Conservation (phyloP, 1,140 invertebrate genomes). For the Chironomus tepperi region DNA sequence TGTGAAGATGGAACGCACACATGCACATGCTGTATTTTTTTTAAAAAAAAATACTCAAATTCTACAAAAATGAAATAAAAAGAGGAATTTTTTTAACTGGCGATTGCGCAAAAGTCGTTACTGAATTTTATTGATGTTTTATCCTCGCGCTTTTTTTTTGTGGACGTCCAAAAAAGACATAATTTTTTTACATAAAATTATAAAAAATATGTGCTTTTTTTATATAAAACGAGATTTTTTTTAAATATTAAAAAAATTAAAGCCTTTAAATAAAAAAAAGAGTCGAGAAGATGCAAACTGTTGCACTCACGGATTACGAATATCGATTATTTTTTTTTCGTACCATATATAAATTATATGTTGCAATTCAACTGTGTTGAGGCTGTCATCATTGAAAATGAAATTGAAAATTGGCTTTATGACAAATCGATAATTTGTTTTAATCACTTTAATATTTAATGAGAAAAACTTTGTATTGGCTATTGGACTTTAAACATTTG, state of each 20-base stretch:
- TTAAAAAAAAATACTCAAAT: too few relatives aligned
- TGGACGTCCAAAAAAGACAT: neutral
- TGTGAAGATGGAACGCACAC: neutral
- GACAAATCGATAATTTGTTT: conserved; percentile 14
- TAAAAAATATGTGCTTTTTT: neutral
- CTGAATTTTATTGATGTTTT: neutral
- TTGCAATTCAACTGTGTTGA: neutral
- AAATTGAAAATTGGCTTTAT: conserved; percentile 14
- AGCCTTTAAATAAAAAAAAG: neutral
- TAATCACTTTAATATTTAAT: conserved; percentile 15
- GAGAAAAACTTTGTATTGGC: neutral
- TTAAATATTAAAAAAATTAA: neutral
- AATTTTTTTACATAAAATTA: neutral
- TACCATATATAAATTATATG: neutral
- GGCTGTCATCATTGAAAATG: conserved; percentile 6
- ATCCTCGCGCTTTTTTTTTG: neutral
- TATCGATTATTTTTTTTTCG: neutral
- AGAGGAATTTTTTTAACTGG: neutral
- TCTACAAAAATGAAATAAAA: conserved; percentile 6
- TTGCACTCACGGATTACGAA: conserved; percentile 11
- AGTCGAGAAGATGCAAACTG: neutral
- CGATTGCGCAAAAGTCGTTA: neutral
- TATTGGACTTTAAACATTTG: neutral
- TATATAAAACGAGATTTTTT: conserved; percentile 9
- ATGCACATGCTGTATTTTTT: neutral